Base-by-base conservation (phyloP, 2,888 invertebrate species). In the Thecocarcelia acutangulata region DNA sequence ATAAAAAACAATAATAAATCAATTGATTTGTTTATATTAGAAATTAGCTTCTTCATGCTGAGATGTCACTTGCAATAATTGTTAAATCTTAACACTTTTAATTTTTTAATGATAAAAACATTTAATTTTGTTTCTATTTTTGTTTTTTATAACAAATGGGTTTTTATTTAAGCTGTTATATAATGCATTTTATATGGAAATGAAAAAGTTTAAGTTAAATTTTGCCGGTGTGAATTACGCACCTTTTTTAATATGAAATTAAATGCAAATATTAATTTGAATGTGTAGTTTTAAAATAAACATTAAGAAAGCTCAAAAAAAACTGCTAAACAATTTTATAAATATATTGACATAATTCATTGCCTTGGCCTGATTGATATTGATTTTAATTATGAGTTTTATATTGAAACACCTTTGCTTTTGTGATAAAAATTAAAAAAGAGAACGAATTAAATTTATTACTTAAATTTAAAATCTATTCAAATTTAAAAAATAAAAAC, bases 41-140 rank as follows among this genome's bases (percentile, higher is more conserved):
- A 70, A 83, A 83, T 80, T 80, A 83, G 74, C 80, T 69, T 59
- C 77, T 72, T 83, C 80, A 80, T 80, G 74, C 64, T 78, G 80
- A 83, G 77, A 17, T 78, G 66, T 75, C 77, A 78, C 42, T 19
- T 59, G 5, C 19, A 13, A 21, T 37, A n/a, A 19, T 6, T 63
- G 15, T 40, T 63, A 1, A 33, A 12, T 58, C 37, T 48, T 48
- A 13, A 48, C 17, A 50, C 4, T 17, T 46, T 13, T 17, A 9
- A 13, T 44, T 70, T 75, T 8, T 24, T 19, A 68, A 61, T 46
- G 17, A 28, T 15, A 13, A 74, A 13, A 3, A 44, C 19, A 52
- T 66, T 64, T 21, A 68, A 1, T 40, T 42, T 12, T 42, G 28
- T 69, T 44, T 46, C 2, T 17, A 15, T 44, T 24, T 19, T 70